Percentiles rank a stretch among this genome's conserved stretches.
Conservation (phyloP, 1,140 invertebrate species). For the Lucilia sericata region DNA sequence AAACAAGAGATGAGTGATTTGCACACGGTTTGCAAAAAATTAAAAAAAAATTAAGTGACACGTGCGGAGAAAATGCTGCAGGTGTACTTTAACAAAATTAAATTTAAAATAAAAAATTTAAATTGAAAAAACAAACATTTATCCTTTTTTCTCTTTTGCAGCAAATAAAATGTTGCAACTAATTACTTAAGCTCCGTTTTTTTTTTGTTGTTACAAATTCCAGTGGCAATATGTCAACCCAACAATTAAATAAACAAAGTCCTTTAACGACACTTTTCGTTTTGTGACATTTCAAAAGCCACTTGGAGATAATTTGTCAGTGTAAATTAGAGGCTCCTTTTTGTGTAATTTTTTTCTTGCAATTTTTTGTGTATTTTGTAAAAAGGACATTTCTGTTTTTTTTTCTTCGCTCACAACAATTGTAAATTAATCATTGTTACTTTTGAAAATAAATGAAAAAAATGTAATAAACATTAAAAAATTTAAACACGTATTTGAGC, state of each 20-base stretch:
- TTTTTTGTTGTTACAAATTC: neutral
- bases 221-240: constrained; percentile 14
- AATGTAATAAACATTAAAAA: constrained; percentile 22
- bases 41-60: constrained; percentile 15
- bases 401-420: neutral
- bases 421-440: constrained; percentile 40
- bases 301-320: constrained; percentile 34
- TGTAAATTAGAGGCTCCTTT: neutral
- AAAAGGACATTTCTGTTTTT: neutral
- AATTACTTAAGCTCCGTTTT: neutral
- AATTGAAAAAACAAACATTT: neutral
- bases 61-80: neutral
- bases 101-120: neutral
- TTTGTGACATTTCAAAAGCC: constrained; percentile 19
- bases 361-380: neutral
- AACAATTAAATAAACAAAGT: constrained; percentile 25
- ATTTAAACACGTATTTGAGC: constrained; percentile 22
- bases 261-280: constrained; percentile 3
- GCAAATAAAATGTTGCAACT: neutral
- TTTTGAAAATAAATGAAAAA: constrained; percentile 18
- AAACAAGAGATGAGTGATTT: neutral
- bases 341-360: neutral
- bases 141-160: neutral
- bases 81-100: neutral
- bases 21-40: neutral